phyloP scores from a whole-genome alignment of 2,113 vertebrate genomes.

The Apodemus speciosus region DNA sequence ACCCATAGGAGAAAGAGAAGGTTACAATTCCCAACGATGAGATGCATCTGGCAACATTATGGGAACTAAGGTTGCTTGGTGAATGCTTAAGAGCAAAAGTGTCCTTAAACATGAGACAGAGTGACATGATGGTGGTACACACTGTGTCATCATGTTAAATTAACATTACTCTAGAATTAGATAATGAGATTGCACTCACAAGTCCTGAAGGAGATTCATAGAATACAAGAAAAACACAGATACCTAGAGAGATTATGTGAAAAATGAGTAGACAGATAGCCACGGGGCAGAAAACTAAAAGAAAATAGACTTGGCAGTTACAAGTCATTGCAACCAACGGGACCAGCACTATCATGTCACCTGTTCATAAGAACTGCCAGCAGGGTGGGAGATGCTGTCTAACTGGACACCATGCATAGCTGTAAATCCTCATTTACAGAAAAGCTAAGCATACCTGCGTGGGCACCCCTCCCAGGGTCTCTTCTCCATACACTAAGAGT shows the following conservation, averaged over 20 bases:
- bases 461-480: background rate
- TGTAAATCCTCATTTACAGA: background rate
- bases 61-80: background rate
- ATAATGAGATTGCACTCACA: background rate
- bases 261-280: background rate
- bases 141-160: background rate
- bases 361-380: background rate
- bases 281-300: background rate
- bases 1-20: background rate
- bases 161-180: constrained; percentile 26
- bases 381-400: background rate
- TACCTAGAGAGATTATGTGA: background rate
- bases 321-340: background rate
- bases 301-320: background rate
- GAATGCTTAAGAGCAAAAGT: background rate
- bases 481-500: background rate
- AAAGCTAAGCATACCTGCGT: background rate
- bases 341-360: background rate
- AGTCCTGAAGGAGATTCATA: background rate
- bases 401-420: background rate
- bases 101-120: background rate
- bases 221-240: background rate
- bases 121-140: background rate
- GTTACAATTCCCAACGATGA: background rate
- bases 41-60: background rate